Evolutionary conservation across 2,797 vertebrate genomes (phyloP).

Genomic region (Aythya fuligula): DNA sequence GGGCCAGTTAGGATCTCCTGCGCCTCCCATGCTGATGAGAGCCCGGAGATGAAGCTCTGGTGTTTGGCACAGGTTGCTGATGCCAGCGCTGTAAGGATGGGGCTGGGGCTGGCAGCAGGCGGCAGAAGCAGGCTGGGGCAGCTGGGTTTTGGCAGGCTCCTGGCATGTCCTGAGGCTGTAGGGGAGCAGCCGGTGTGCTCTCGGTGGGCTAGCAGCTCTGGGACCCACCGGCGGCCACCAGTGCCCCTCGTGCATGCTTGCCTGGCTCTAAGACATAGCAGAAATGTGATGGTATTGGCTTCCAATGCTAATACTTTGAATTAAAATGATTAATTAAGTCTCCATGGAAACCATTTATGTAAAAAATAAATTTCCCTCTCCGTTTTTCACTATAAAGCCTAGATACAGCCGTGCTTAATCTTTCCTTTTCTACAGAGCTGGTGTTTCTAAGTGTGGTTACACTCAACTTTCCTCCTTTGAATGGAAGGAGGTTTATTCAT

Average conservation of each 20-base stretch:
- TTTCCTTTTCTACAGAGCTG: not conserved
- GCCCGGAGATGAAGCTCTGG: not conserved
- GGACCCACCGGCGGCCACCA: not conserved
- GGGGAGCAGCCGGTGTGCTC: too few species aligned
- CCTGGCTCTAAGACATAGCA: fast-evolving
- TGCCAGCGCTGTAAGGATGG: fast-evolving
- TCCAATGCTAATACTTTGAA: not conserved
- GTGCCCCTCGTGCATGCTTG: not conserved
- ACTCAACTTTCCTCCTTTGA: not conserved
- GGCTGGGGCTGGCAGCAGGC: too few species aligned
- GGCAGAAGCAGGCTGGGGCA: too few species aligned
- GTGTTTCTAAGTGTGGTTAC: not conserved
- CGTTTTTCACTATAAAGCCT: fast-evolving
- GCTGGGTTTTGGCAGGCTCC: too few species aligned
- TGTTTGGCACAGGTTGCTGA: fast-evolving
- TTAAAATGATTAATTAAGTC: not conserved
- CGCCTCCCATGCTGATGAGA: not conserved
- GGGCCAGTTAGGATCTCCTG: fast-evolving
- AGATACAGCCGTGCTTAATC: not conserved
- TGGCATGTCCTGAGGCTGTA: too few species aligned
- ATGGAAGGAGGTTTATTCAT: not conserved
- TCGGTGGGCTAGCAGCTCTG: not conserved
- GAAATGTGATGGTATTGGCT: not conserved
- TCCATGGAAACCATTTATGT: not conserved
- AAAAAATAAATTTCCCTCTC: not conserved